Conservation (phyloP, 2,113 vertebrate species). For the Phrynosoma blainvillii region DNA sequence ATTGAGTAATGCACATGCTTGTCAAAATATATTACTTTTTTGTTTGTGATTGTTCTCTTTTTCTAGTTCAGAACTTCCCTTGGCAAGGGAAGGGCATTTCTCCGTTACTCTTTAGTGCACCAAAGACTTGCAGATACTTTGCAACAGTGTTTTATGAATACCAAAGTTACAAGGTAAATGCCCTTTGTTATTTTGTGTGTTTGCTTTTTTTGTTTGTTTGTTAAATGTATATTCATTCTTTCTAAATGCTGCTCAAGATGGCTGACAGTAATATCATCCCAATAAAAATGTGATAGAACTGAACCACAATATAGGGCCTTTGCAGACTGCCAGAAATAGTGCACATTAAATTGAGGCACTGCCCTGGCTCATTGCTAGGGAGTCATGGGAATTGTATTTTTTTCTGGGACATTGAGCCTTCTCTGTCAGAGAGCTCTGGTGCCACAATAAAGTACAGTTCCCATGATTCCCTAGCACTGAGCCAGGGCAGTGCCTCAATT, state of each 20-base stretch:
- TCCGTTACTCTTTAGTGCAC: slow-evolving; percentile 94
- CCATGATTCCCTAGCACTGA: too few relatives aligned
- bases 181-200: neutral
- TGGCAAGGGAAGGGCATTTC: slow-evolving; percentile 93
- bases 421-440: too few relatives aligned
- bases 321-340: too few relatives aligned
- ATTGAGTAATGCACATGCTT: neutral
- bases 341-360: too few relatives aligned
- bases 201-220: neutral
- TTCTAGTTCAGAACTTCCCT: slow-evolving; percentile 91
- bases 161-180: slow-evolving; percentile 88
- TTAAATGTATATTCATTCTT: neutral
- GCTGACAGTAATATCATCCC: neutral
- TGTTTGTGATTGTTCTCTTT: slow-evolving; percentile 57
- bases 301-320: too few relatives aligned
- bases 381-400: too few relatives aligned
- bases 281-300: too few relatives aligned
- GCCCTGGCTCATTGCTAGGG: too few relatives aligned
- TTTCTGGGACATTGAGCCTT: too few relatives aligned
- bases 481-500: too few relatives aligned
- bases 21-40: slow-evolving; percentile 5
- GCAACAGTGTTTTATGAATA: slow-evolving; percentile 95
- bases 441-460: too few relatives aligned
- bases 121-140: slow-evolving; percentile 94
- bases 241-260: neutral